phyloP scores from a whole-genome alignment of 2,113 vertebrate genomes.

The Anoplopoma fimbria region DNA sequence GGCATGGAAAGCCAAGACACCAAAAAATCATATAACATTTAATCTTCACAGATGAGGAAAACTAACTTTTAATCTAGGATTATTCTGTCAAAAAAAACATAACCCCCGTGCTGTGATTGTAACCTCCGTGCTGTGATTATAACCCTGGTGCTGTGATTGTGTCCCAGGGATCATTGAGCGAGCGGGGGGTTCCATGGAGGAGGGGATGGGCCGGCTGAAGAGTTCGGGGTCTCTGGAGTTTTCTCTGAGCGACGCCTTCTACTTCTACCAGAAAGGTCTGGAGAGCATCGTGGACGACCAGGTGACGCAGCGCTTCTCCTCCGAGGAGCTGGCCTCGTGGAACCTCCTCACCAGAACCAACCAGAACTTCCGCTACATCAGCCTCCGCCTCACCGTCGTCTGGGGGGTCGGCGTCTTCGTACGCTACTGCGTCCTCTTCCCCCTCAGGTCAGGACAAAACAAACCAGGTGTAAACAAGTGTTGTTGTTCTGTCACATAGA shows the following conservation, averaged over 20 bases:
- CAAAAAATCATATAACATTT: too few relatives aligned
- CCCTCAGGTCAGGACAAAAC: conserved; percentile 91
- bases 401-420: conserved; percentile 93
- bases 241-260: conserved; percentile 90
- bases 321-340: conserved; percentile 95
- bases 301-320: conserved; percentile 96
- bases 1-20: too few relatives aligned
- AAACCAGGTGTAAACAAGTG: too few relatives aligned
- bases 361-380: conserved; percentile 94
- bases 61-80: too few relatives aligned
- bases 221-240: conserved; percentile 79
- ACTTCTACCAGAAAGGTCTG: conserved; percentile 93
- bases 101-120: too few relatives aligned
- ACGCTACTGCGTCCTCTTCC: conserved; percentile 92
- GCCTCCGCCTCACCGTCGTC: conserved; percentile 88
- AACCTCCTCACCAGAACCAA: conserved; percentile 98
- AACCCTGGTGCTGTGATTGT: background rate
- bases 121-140: background rate
- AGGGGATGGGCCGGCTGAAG: conserved; percentile 87
- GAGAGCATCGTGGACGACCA: conserved; percentile 95
- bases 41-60: too few relatives aligned
- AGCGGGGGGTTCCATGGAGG: conserved; percentile 88
- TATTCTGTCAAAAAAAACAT: too few relatives aligned
- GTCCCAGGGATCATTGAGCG: conserved; percentile 91
- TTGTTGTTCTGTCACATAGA: too few relatives aligned